Base-by-base conservation (phyloP, 2,888 invertebrate species). In the Schrankia costaestrigalis region DNA sequence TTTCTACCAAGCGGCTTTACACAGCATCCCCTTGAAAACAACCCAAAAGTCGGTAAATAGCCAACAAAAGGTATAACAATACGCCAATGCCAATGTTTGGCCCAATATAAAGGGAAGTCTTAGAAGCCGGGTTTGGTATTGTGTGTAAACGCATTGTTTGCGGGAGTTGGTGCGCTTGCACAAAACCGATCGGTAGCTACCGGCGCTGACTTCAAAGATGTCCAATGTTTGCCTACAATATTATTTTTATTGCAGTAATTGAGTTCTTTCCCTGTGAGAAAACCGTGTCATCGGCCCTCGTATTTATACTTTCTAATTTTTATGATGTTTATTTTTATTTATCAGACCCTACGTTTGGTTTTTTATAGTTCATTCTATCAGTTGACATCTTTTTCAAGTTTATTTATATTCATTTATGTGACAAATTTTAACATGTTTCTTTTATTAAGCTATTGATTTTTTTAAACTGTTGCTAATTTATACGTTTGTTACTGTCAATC, bases 1-100 rank as follows among this genome's bases (percentile, higher is more conserved):
- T 77, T 72, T 77, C 47, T 39, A 23, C 31, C 49, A 41, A 46
- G 60, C 67, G 63, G 63, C 72, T 68, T 69, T 66, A 52, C 59
- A 59, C 67, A 62, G 67, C 31, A 36, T 56, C 51, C 75, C 78
- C 74, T 77, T 78, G 68, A 76, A 59, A 71, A 70, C 74, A 77
- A 71, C 81, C 85, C 81, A 78, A 85, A 81, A 85, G 84, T 86
- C 80, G 84, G 85, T 85, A 86, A 86, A 86, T 79, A 81, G 71
- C 41, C 59, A 66, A 87, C 86, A 87, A 87, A 78, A 71, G 79
- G 55, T 41, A 45, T 52, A 52, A 87, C 86, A 86, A 87, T 81
- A 46, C 65, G 45, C 76, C 74, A 78, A 83, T 82, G 78, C 83
- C 86, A 77, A 86, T 86, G 86, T 87, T 86, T 86, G 81, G 82